These are phyloP conservation scores for Oreochromis niloticus DNA, from an alignment of 2,113 vertebrate species.

Conservation along the genomic window DNA sequence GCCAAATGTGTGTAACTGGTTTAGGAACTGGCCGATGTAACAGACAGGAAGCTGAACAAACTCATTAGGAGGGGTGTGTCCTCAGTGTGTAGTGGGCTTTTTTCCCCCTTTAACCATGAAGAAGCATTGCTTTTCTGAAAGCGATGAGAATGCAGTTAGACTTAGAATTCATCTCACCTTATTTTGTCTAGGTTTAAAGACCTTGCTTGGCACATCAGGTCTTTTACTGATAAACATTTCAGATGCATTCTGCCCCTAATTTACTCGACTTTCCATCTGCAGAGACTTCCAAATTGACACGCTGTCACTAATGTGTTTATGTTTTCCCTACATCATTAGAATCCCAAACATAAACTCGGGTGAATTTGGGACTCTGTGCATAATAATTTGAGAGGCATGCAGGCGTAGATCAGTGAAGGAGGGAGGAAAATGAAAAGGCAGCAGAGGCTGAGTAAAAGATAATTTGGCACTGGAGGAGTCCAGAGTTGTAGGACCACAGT, in stretches of 20 bases:
- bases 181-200: neutral
- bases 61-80: neutral
- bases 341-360: neutral
- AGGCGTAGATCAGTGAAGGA: neutral
- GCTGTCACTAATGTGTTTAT: neutral
- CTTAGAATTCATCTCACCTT: neutral
- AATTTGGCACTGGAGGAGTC: neutral
- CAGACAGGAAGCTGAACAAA: neutral
- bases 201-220: neutral
- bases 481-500: slow-evolving; percentile 4
- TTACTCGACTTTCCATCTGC: neutral
- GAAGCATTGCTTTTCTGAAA: neutral
- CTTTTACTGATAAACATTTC: neutral
- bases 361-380: neutral
- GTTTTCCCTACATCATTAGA: neutral
- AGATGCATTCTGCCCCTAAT: neutral
- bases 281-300: neutral
- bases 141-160: neutral
- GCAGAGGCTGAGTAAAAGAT: neutral
- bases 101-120: neutral
- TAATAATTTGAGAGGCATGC: neutral
- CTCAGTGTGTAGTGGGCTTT: neutral
- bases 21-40: neutral
- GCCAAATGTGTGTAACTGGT: neutral
- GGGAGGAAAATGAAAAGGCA: neutral